Percentiles rank a stretch among this genome's conserved stretches.
phyloP scores from a whole-genome alignment of 2,888 invertebrate genomes.

The Sylvicola cinctus region DNA sequence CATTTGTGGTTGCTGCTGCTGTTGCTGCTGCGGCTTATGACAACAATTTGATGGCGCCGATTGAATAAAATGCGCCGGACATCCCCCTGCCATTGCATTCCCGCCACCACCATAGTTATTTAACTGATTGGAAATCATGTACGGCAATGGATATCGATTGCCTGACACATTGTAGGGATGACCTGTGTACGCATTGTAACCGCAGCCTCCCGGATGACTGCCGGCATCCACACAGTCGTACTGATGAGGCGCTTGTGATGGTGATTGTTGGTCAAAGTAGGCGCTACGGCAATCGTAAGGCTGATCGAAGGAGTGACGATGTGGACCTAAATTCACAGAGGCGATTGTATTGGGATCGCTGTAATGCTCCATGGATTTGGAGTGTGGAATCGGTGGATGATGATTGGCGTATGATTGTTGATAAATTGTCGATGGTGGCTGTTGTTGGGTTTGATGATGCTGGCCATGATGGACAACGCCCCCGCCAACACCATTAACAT shows the following conservation, averaged over 20 bases:
- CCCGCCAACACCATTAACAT: too few relatives aligned
- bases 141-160: constrained; percentile 23
- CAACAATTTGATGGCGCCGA: too few relatives aligned
- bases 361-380: constrained; percentile 24
- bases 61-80: too few relatives aligned
- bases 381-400: constrained; percentile 19
- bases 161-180: constrained; percentile 23
- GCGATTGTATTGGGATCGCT: constrained; percentile 14
- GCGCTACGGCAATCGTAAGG: constrained; percentile 12
- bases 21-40: too few relatives aligned
- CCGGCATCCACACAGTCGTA: constrained; percentile 22
- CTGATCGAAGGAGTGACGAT: constrained; percentile 25
- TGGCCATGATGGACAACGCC: too few relatives aligned
- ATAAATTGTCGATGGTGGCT: neutral
- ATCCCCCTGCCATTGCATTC: neutral
- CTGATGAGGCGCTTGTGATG: constrained; percentile 7
- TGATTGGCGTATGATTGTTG: neutral
- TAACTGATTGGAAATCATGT: constrained; percentile 21
- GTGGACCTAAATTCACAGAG: constrained; percentile 12
- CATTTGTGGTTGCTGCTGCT: too few relatives aligned
- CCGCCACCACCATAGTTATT: constrained; percentile 5
- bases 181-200: constrained; percentile 11
- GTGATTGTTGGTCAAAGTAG: constrained; percentile 8
- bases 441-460: neutral
- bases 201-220: constrained; percentile 7